Evolutionary conservation across 2,797 vertebrate genomes (phyloP), one percentile per base, ranked within the genome.

Genomic region (Serranus cabrilla): DNA sequence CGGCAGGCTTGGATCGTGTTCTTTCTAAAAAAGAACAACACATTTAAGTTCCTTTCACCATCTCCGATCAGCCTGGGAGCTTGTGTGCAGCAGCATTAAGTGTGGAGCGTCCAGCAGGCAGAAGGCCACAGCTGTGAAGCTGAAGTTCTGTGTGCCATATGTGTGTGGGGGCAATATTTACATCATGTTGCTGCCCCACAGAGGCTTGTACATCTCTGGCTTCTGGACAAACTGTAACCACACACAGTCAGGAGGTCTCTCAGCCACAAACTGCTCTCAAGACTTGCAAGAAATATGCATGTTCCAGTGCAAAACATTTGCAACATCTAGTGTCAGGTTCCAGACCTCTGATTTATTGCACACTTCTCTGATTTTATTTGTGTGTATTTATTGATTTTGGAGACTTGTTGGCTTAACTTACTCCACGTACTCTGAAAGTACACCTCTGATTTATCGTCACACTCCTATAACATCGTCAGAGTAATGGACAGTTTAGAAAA

Each of bases 11-110:
- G 34, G 77, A 79, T 77, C 43, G 54, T 74, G 27, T 23, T 55
- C 43, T 69, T 25, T 60, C 61, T 20, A 56, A 72, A 71, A n/a
- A 58, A 54, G 47, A 57, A 56, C 74, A 66, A 56, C 57, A 3
- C 50, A 2, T 45, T 51, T 11, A 54, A 56, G 64, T 82, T 84
- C n/a, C 58, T 73, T 87, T 71, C 87, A 82, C 80, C 61, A 37
- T 68, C 43, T 75, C 25, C 64, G 84, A 57, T 71, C 61, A 50
- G 39, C 43, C 57, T 49, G 12, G 27, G 39, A 67, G 60, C 57
- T 31, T 1, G 17, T 62, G 37, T 50, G 2, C 59, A 62, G 73
- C 31, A 54, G 65, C 40, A 12, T 61, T 31, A 54, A 59, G 37
- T 64, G 39, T 57, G 58, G 50, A 55, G 58, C 7, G 11, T 67